Conservation (phyloP, 35 echinoderm and acorn worm genomes). For the Patiria miniata region DNA sequence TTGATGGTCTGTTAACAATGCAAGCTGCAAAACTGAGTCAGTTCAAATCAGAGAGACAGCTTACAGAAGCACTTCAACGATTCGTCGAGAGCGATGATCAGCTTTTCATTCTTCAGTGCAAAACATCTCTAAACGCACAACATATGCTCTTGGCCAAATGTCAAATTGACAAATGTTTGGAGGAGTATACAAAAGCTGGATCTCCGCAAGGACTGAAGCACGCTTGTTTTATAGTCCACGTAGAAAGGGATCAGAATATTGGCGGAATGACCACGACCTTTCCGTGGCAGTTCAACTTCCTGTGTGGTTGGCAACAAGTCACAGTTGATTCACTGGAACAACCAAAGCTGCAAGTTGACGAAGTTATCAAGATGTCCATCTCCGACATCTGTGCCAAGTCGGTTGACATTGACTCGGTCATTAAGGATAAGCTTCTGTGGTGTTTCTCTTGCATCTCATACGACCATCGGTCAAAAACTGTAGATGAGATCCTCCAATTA, state of each 20-base stretch:
- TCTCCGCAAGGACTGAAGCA: not conserved
- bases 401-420: slow-evolving; percentile 19
- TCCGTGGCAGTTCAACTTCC: slow-evolving; percentile 57
- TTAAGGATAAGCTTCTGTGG: slow-evolving; percentile 39
- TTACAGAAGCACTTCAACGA: slow-evolving; percentile 10
- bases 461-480: slow-evolving; percentile 18
- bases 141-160: slow-evolving; percentile 42
- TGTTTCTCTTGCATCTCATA: slow-evolving; percentile 41
- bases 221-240: slow-evolving; percentile 35
- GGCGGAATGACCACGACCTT: not conserved
- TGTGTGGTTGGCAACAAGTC: slow-evolving; percentile 52
- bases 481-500: slow-evolving; percentile 17
- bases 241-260: slow-evolving; percentile 33
- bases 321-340: slow-evolving; percentile 45
- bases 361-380: slow-evolving; percentile 29
- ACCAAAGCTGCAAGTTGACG: slow-evolving; percentile 12
- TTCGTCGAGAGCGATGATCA: slow-evolving; percentile 26
- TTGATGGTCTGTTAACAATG: not conserved
- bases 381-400: not conserved
- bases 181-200: not conserved
- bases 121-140: slow-evolving; percentile 25
- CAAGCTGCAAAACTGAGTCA: slow-evolving; percentile 38
- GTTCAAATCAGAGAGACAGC: slow-evolving; percentile 42
- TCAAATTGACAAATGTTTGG: slow-evolving; percentile 16
- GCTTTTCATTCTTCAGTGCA: slow-evolving; percentile 37